phyloP scores from a whole-genome alignment of 2,113 vertebrate species.

The Parotia lawesii region DNA sequence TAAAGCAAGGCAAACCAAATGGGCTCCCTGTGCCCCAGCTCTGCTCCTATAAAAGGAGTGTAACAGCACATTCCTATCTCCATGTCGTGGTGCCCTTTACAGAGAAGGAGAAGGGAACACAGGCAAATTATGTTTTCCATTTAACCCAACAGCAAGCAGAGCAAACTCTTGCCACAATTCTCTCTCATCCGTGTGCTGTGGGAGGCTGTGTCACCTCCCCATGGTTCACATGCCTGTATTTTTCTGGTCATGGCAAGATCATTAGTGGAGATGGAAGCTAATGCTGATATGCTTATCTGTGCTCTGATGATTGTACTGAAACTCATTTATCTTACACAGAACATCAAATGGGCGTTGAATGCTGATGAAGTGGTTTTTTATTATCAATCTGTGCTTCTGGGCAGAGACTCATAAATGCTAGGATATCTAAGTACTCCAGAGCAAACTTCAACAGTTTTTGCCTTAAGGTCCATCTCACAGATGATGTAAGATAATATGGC shows the following conservation, averaged over 20 bases:
- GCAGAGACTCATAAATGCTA: constrained; percentile 2
- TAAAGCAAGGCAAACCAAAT: background rate
- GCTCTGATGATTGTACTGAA: background rate
- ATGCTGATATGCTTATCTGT: background rate
- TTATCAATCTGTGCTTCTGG: constrained; percentile 10
- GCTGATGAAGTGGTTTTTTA: background rate
- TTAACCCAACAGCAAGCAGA: background rate
- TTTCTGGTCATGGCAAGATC: background rate
- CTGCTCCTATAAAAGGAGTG: background rate
- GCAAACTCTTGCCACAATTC: background rate
- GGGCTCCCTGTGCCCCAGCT: background rate
- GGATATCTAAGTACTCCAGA: background rate
- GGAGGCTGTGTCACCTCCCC: background rate
- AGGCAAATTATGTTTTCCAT: background rate
- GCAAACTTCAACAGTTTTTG: constrained; percentile 27
- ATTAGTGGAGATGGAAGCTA: background rate
- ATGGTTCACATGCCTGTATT: background rate
- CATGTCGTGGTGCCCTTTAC: fast-evolving
- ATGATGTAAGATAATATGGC: constrained; percentile 1
- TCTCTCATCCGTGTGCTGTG: fast-evolving
- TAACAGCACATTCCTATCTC: background rate
- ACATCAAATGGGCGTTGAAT: constrained; percentile 4
- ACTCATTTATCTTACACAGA: background rate
- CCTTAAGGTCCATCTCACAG: background rate
- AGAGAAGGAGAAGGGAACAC: background rate